Evolutionary conservation across 2,797 vertebrate genomes (phyloP).

Genomic region (Rallus crepitans): DNA sequence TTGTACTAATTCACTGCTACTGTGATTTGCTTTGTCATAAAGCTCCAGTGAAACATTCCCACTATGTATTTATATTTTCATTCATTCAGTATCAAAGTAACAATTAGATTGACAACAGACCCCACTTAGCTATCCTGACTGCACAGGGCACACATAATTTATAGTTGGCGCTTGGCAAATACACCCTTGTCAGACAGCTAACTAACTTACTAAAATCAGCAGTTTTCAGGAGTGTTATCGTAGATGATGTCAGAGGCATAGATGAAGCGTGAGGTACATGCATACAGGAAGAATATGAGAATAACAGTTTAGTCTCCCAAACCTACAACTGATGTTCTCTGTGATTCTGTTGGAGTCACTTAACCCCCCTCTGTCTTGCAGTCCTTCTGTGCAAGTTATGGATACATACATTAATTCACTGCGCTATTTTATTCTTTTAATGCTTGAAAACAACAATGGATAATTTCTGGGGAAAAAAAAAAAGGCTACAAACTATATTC

Average conservation of each 20-base stretch:
- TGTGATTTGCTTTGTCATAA: neutral
- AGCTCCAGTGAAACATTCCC: neutral
- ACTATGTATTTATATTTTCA: neutral
- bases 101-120: neutral
- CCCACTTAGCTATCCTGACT: neutral
- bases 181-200: neutral
- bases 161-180: neutral
- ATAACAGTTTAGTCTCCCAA: neutral
- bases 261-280: neutral
- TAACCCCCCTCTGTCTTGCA: neutral
- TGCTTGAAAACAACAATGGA: neutral
- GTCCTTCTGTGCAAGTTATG: neutral
- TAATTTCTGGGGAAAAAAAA: accelerated
- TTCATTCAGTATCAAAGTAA: neutral
- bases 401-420: neutral
- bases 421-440: neutral
- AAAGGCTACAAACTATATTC: neutral
- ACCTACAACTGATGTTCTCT: neutral
- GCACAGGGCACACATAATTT: neutral
- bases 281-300: neutral
- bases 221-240: neutral
- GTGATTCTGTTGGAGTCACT: neutral
- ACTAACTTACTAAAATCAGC: neutral
- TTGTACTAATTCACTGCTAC: neutral
- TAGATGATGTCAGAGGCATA: neutral